phyloP scores from a whole-genome alignment of 2,113 vertebrate species.

The Vombatus ursinus region DNA sequence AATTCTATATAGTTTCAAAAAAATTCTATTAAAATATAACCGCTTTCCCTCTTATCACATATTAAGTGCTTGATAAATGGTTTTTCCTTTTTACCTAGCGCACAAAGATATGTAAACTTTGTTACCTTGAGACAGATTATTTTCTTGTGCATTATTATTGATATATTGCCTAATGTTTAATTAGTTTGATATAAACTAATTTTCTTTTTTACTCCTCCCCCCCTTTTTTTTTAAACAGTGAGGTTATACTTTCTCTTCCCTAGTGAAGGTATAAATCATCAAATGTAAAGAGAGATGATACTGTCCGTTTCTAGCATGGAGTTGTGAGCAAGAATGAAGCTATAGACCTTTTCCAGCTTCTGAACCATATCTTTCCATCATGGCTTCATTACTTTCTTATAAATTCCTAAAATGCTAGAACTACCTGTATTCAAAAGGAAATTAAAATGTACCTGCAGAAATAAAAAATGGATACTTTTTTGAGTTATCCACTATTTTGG shows the following conservation, averaged over 20 bases:
- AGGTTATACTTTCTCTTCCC: neutral
- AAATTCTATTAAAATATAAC: neutral
- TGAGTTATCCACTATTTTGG: conserved; percentile 10
- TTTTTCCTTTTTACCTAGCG: neutral
- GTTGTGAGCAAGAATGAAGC: neutral
- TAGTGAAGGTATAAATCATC: neutral
- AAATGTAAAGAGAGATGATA: neutral
- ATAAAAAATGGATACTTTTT: neutral
- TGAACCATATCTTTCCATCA: neutral
- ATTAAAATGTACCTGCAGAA: conserved; percentile 8
- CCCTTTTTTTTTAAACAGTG: neutral
- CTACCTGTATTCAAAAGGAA: neutral
- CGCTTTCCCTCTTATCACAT: neutral
- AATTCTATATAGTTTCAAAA: neutral
- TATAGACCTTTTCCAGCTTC: neutral
- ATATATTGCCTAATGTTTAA: neutral
- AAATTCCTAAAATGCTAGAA: neutral
- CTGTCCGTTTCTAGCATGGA: neutral
- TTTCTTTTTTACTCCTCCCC: neutral
- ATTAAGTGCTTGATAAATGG: neutral
- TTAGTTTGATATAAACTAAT: neutral
- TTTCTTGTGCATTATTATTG: neutral
- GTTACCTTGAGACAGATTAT: neutral
- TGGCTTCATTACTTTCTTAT: neutral
- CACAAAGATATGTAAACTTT: neutral